Evolutionary conservation across 2,113 vertebrate species (phyloP), one percentile per base, ranked within the genome.

Genomic region (Thalassoma bifasciatum): DNA sequence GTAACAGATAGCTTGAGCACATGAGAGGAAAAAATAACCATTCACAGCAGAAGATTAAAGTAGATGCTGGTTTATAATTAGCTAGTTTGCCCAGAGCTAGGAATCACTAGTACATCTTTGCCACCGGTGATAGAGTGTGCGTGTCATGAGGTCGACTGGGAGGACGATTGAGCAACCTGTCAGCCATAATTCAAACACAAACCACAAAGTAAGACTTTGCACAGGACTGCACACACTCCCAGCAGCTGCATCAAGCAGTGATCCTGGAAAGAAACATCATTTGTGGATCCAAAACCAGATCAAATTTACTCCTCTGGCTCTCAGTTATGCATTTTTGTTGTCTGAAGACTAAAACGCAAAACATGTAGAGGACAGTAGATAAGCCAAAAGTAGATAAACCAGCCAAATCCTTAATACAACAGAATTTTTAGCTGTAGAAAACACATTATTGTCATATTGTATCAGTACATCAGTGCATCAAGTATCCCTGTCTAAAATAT

Each of bases 41-140:
- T 84, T 76, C 76, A 73, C 50, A 23, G 57, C 44, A 75, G 75
- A 88, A 88, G 86, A 93, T 89, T 87, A 86, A 90, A 87, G 80
- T 68, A 87, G 76, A 92, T 86, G 84, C 88, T 82, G 90, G 83
- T 89, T 87, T 92, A 92, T 90, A 92, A 93, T 93, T 93, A 92
- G 88, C 83, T 10, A 4, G 13, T 58, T 80, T 66, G 75, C 89
- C 83, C 72, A 81, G 52, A 83, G 88, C 68, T 37, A 79, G 82
- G 70, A 74, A 79, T 89, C 84, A 85, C 82, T 81, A 87, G 81
- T 91, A 90, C 75, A 85, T 91, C 90, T 92, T 78, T 92, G 87
- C 86, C 88, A 92, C 75, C 58, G 63, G 75, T 92, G 90, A 92
- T 90, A 34, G 63, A 91, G 75, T 83, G 74, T 61, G 77, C 36